Evolutionary conservation across 2,797 vertebrate species (phyloP).

Genomic region (Siniperca undulata): DNA sequence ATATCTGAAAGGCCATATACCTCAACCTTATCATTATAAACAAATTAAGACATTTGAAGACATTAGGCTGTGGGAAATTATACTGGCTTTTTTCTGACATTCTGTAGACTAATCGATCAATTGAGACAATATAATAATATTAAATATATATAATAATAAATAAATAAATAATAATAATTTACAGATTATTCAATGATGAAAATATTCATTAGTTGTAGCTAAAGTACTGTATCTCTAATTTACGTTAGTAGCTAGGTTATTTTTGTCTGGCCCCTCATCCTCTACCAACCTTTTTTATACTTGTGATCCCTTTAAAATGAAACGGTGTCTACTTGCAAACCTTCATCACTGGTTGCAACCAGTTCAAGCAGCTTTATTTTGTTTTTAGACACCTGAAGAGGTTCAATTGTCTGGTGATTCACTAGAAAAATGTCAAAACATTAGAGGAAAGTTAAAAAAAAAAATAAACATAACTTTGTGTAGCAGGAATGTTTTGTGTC

Average conservation of each 20-base stretch:
- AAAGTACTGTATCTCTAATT: neutral
- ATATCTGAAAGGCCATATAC: neutral
- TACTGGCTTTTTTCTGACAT: too few relatives aligned
- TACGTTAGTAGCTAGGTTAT: neutral
- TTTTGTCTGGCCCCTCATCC: neutral
- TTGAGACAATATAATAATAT: neutral
- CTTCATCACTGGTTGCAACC: neutral
- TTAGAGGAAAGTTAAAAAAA: neutral
- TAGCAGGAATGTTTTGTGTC: neutral
- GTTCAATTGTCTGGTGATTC: neutral
- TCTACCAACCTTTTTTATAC: neutral
- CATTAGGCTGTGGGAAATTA: too few relatives aligned
- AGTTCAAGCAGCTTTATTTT: neutral
- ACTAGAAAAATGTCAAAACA: neutral
- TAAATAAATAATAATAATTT: neutral
- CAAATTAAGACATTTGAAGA: too few relatives aligned
- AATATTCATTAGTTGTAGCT: neutral
- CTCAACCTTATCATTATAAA: neutral
- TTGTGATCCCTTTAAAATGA: neutral
- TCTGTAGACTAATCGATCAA: neutral
- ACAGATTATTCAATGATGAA: neutral
- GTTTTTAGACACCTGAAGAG: too few relatives aligned
- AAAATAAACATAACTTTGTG: neutral
- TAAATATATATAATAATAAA: too few relatives aligned
- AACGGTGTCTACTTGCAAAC: neutral